Evolutionary conservation across 2,113 vertebrate genomes (phyloP), one percentile per base, ranked within the genome.

Genomic region (Hydrolagus affinis): DNA sequence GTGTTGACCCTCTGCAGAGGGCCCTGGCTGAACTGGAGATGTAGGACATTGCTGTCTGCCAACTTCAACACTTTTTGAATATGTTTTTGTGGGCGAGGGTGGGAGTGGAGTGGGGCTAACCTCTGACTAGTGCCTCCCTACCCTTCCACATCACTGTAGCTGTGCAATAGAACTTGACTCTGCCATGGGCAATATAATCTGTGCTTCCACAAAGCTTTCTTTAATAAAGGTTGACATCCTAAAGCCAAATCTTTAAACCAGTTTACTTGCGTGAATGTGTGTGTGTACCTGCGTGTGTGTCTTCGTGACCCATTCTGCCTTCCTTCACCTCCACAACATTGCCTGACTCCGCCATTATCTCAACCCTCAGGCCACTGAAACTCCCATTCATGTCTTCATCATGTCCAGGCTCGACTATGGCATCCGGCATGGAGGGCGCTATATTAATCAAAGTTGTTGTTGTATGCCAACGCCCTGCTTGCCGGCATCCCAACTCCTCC

Each of bases 11-110:
- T 0, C 89, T 99, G 88, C 92, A 98, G 87, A 91, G 96, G 11
- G 96, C 94, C 11, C 91, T 98, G 92, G 97, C 96, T 4, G 95
- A 97, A 0, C 93, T 99, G 89, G 90, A 94, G 68, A 89, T 95
- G 85, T 98, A 88, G 96, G 87, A 0, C 78, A 2, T 30, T 71
- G 0, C 11, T 68, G 15, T 10, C 60, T 10, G 11, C 73, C 11
- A 10, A 21, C 17, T 0, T 25, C 70, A 0, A 10, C 60, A 23
- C 78, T 32, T 32, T 44, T 80, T 25, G 12, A 15, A 19, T 28
- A 30, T 25, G 11, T 28, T 83, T 62, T 19, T 21, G 32, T 83
- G 28, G 17, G 60, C 8, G 30, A 23, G 28, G 21, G 10, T 15
- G 12, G 25, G 21, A 11, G 74, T 11, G 9, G 17, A 57, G 19